phyloP scores from a whole-genome alignment of 2,888 invertebrate species.

The Pseudococcus longispinus region DNA sequence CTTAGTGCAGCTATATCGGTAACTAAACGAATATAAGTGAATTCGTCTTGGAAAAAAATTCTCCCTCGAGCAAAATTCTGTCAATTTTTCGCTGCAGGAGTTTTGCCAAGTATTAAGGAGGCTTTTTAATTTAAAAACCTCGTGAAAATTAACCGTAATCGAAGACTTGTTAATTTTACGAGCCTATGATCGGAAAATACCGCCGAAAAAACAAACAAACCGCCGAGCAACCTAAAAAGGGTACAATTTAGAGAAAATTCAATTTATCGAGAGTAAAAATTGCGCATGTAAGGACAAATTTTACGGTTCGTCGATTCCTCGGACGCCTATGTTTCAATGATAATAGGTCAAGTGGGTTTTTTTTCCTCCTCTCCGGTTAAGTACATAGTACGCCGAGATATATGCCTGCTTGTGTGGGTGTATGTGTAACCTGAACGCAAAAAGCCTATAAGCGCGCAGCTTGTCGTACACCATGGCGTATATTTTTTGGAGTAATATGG shows the following conservation, averaged over 20 bases:
- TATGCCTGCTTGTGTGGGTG: background rate
- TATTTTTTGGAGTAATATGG: slow-evolving; percentile 9
- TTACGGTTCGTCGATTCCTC: slow-evolving; percentile 8
- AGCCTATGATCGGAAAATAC: background rate
- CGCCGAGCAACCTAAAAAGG: background rate
- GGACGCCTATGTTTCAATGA: slow-evolving; percentile 26
- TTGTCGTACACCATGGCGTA: background rate
- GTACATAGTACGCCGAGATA: background rate
- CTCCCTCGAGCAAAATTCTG: background rate
- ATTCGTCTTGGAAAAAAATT: background rate
- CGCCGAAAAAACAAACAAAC: no score
- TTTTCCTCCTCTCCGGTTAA: background rate
- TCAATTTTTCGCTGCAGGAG: background rate
- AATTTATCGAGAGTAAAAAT: background rate
- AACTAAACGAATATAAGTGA: background rate
- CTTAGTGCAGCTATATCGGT: background rate
- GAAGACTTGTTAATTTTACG: background rate
- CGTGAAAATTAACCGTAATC: background rate
- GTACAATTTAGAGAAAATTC: background rate
- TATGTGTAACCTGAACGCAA: background rate
- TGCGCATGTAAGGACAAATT: slow-evolving; percentile 17
- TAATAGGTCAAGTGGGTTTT: slow-evolving; percentile 26
- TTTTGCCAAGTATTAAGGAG: background rate
- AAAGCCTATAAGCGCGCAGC: background rate
- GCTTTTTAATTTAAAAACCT: background rate